Conservation (phyloP, 2,888 invertebrate genomes). For the Tenthredo livida region DNA sequence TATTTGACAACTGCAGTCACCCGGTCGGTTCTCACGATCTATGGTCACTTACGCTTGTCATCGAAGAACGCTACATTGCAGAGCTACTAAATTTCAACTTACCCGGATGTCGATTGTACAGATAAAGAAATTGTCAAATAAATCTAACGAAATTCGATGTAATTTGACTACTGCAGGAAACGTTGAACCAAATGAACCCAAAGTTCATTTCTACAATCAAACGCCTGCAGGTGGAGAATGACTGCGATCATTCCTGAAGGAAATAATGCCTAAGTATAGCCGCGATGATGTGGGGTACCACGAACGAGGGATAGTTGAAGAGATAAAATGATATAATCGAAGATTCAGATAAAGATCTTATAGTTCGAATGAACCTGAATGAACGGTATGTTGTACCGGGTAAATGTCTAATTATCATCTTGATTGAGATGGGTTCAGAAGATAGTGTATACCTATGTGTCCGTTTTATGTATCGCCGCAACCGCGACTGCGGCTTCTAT, state of each 20-base stretch:
- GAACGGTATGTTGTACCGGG: slow-evolving; percentile 19
- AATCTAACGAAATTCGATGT: neutral
- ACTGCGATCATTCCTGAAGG: neutral
- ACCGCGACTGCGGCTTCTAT: neutral
- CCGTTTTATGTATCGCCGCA: slow-evolving; percentile 49
- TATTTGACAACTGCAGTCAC: neutral
- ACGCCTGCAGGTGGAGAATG: slow-evolving; percentile 8
- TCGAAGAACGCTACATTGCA: neutral
- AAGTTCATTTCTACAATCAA: slow-evolving; percentile 10
- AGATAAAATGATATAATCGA: slow-evolving; percentile 43
- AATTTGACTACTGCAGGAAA: neutral
- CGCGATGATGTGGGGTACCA: neutral
- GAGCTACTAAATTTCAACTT: neutral
- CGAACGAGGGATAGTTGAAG: neutral
- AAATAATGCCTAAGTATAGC: neutral
- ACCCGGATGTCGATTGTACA: neutral
- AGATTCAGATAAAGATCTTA: slow-evolving; percentile 46
- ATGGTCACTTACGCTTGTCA: slow-evolving; percentile 12
- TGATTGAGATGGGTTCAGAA: slow-evolving; percentile 45
- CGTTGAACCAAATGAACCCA: too few relatives aligned
- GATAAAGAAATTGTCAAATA: neutral
- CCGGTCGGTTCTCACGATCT: neutral
- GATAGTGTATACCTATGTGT: slow-evolving; percentile 39
- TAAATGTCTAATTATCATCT: slow-evolving; percentile 48
- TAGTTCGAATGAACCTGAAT: slow-evolving; percentile 27